These are phyloP conservation scores for Guaruba guarouba DNA, from an alignment of 2,113 vertebrate species.

Conservation along the genomic window DNA sequence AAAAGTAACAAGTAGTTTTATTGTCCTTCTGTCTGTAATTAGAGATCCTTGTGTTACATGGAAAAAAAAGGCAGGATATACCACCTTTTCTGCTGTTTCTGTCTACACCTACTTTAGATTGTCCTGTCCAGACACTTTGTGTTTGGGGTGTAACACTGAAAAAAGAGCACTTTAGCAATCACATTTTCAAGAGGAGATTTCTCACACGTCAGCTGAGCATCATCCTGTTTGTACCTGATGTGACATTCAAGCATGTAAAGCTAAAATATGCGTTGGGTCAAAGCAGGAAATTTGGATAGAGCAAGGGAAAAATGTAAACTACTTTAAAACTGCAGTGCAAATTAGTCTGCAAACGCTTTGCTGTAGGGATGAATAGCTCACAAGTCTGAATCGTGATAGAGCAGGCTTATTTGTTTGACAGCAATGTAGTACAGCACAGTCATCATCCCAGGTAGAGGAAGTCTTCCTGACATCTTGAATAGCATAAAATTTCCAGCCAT, in stretches of 20 bases:
- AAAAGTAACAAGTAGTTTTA: neutral
- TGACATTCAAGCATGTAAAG: neutral
- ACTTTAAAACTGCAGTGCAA: neutral
- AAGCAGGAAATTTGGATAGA: neutral
- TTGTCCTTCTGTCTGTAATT: neutral
- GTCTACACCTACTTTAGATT: neutral
- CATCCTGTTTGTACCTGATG: neutral
- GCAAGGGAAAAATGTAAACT: neutral
- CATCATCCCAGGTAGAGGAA: neutral
- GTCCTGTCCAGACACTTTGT: neutral
- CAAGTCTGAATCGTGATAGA: neutral
- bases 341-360: neutral
- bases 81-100: neutral
- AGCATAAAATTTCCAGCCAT: neutral
- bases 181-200: neutral
- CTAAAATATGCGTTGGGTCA: accelerated
- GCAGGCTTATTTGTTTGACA: neutral
- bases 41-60: accelerated
- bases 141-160: neutral
- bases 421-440: neutral
- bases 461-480: neutral
- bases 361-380: neutral
- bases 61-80: neutral
- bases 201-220: accelerated
- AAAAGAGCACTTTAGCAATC: neutral